Conservation (phyloP, 2,797 vertebrate genomes). For the Parauchenoglanis punctatus region DNA sequence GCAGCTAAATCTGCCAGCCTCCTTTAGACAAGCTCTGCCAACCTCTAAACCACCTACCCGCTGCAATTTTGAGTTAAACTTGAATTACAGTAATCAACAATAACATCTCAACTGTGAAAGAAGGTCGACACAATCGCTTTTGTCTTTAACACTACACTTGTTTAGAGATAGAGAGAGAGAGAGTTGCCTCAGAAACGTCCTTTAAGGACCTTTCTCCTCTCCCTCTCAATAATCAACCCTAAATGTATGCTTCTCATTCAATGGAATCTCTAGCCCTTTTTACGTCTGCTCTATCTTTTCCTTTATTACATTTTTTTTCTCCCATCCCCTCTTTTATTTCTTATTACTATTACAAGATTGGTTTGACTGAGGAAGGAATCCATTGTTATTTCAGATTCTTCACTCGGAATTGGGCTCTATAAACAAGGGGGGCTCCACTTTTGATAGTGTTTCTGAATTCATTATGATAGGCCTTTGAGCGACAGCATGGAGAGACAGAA, state of each 20-base stretch:
- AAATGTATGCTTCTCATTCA: conserved; percentile 65
- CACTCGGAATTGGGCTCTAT: conserved; percentile 84
- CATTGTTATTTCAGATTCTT: conserved; percentile 83
- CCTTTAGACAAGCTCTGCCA: conserved; percentile 56
- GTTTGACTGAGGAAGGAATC: conserved; percentile 85
- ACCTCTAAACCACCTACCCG: conserved; percentile 70
- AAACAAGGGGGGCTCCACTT: conserved; percentile 85
- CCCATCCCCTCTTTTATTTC: conserved; percentile 76
- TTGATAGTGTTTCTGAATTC: conserved; percentile 86
- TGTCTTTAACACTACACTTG: conserved; percentile 87
- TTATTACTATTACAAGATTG: conserved; percentile 82
- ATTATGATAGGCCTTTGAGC: conserved; percentile 83
- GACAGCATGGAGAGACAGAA: conserved; percentile 72
- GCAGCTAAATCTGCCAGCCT: conserved; percentile 46
- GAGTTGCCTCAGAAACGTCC: conserved; percentile 68
- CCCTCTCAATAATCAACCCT: conserved; percentile 68
- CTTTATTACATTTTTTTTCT: conserved; percentile 62
- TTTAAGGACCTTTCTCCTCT: conserved; percentile 69
- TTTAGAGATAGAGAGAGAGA: conserved; percentile 72
- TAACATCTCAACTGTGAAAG: conserved; percentile 85
- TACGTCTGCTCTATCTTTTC: conserved; percentile 65
- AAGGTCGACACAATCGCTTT: conserved; percentile 78
- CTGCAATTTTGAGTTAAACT: conserved; percentile 80
- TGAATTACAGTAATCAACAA: conserved; percentile 86
- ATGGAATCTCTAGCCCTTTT: conserved; percentile 55